These are phyloP conservation scores for Hylaea fasciaria DNA, from an alignment of 2,888 invertebrate species.

Conservation along the genomic window DNA sequence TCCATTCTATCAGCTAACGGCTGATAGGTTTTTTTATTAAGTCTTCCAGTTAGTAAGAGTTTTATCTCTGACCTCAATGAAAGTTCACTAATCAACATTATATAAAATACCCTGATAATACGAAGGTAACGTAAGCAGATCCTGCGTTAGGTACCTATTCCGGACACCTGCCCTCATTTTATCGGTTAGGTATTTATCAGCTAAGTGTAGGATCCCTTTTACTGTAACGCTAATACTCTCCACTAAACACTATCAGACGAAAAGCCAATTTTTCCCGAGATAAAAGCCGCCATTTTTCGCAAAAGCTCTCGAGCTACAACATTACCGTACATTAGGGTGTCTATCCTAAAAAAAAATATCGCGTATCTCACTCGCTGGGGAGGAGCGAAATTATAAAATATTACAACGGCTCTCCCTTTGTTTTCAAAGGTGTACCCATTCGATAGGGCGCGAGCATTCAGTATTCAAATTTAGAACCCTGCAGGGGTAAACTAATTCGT, in stretches of 20 bases:
- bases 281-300: constrained; percentile 67
- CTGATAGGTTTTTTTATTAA: no score
- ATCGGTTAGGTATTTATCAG: constrained; percentile 40
- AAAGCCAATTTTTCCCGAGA: constrained; percentile 63
- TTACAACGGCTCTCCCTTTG: constrained; percentile 74
- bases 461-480: constrained; percentile 79
- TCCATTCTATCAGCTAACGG: no score
- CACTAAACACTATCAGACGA: constrained; percentile 61
- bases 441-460: constrained; percentile 68
- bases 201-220: constrained; percentile 38
- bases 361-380: constrained; percentile 57
- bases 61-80: neutral
- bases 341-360: constrained; percentile 68
- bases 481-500: constrained; percentile 83
- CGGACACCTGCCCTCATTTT: constrained; percentile 25
- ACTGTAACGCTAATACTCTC: constrained; percentile 48
- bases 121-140: constrained; percentile 4
- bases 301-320: constrained; percentile 68
- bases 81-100: neutral
- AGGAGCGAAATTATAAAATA: constrained; percentile 75
- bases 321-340: constrained; percentile 73
- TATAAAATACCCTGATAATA: constrained; percentile 13
- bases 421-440: constrained; percentile 73
- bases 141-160: constrained; percentile 2
- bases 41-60: no score